Evolutionary conservation across 2,797 vertebrate genomes (phyloP).

Genomic region (Threskiornis aethiopicus): DNA sequence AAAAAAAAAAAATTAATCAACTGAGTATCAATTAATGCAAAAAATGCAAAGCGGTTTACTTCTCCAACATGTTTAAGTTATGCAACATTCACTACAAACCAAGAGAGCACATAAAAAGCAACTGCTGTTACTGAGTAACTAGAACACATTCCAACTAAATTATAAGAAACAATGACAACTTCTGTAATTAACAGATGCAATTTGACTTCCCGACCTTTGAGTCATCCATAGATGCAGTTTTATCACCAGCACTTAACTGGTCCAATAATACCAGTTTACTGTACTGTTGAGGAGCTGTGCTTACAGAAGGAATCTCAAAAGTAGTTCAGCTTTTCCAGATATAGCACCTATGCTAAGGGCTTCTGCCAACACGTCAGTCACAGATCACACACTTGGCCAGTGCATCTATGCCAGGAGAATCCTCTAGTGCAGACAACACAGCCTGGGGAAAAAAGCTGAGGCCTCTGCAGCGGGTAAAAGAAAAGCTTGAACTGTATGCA

Average conservation of each 20-base stretch:
- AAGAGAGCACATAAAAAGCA: background rate
- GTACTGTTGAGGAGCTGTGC: background rate
- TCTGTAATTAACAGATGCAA: background rate
- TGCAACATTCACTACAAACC: background rate
- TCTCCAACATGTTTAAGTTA: background rate
- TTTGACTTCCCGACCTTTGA: background rate
- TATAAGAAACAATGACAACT: background rate
- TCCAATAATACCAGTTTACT: background rate
- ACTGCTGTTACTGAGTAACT: background rate
- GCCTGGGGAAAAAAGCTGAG: background rate
- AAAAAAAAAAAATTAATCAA: background rate
- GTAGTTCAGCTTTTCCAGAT: background rate
- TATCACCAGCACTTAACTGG: background rate
- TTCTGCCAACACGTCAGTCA: constrained; percentile 18
- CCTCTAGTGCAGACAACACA: background rate
- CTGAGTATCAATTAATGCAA: background rate
- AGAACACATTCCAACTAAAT: background rate
- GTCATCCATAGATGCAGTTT: background rate
- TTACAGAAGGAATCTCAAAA: background rate
- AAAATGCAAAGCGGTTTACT: background rate
- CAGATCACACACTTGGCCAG: background rate
- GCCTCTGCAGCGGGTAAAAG: background rate
- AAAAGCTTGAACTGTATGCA: background rate
- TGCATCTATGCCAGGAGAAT: background rate
- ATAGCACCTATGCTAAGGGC: constrained; percentile 10